phyloP scores from a whole-genome alignment of 1,140 invertebrate genomes.

The Aphidius ervi region DNA sequence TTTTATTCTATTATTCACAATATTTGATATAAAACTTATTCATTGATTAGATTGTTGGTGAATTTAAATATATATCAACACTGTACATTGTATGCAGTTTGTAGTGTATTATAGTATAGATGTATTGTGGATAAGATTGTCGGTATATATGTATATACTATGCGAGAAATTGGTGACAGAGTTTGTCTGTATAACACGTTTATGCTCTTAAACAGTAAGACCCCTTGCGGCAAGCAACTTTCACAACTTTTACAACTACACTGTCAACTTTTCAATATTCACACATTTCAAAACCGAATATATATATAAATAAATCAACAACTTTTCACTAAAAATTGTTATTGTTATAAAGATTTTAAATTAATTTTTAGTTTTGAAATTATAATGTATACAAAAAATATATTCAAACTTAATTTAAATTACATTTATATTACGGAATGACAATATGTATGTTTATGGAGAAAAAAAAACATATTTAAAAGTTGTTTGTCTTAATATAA shows the following conservation, averaged over 20 bases:
- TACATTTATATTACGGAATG: too few relatives aligned
- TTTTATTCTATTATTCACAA: not conserved
- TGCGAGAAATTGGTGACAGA: constrained; percentile 21
- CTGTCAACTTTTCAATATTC: constrained; percentile 55
- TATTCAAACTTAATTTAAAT: too few relatives aligned
- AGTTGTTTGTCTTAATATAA: too few relatives aligned
- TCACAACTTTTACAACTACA: constrained; percentile 50
- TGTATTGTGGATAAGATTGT: not conserved
- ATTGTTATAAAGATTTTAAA: too few relatives aligned
- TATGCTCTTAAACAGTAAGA: constrained; percentile 51
- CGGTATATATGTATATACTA: too few relatives aligned
- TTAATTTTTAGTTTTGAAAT: too few relatives aligned
- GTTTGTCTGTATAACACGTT: constrained; percentile 52
- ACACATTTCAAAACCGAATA: constrained; percentile 36
- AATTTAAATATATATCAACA: constrained; percentile 5
- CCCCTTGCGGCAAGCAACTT: constrained; percentile 49
- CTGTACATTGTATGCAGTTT: not conserved
- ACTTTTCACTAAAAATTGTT: not conserved
- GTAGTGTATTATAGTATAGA: not conserved
- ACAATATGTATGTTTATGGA: too few relatives aligned
- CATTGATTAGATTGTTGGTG: not conserved
- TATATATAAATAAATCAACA: not conserved
- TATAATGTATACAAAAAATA: too few relatives aligned
- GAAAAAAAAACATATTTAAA: too few relatives aligned
- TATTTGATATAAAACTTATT: not conserved